phyloP scores from a whole-genome alignment of 2,888 invertebrate species.

The Yponomeuta sedellus region DNA sequence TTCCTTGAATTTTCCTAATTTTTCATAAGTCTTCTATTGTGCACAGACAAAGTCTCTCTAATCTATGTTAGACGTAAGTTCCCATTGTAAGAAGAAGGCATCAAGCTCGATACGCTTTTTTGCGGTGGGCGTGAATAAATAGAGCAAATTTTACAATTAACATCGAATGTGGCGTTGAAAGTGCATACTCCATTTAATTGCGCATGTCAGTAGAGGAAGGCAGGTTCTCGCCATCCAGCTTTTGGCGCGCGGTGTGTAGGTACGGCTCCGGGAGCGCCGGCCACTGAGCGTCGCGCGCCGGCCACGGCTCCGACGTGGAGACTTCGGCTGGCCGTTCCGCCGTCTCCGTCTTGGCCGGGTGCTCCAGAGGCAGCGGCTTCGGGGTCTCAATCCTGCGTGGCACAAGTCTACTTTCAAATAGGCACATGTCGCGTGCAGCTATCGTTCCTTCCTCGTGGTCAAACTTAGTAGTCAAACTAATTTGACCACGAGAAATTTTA shows the following conservation, averaged over 20 bases:
- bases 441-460: too few relatives aligned
- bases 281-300: conserved; percentile 45
- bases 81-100: too few relatives aligned
- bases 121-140: too few relatives aligned
- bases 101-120: too few relatives aligned
- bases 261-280: conserved; percentile 60
- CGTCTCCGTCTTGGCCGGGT: conserved; percentile 42
- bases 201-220: conserved; percentile 70
- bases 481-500: too few relatives aligned
- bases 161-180: background rate
- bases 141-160: too few relatives aligned
- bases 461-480: too few relatives aligned
- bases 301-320: conserved; percentile 61
- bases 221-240: conserved; percentile 65
- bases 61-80: too few relatives aligned
- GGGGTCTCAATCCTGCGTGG: conserved; percentile 63
- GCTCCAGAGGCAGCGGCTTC: conserved; percentile 63
- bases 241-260: conserved; percentile 60
- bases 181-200: conserved; percentile 64
- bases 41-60: too few relatives aligned
- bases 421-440: too few relatives aligned
- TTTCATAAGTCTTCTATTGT: too few relatives aligned
- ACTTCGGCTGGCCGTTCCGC: conserved; percentile 65
- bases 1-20: too few relatives aligned
- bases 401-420: background rate